Conservation (phyloP, 1,140 invertebrate genomes). For the Papilio glaucus region DNA sequence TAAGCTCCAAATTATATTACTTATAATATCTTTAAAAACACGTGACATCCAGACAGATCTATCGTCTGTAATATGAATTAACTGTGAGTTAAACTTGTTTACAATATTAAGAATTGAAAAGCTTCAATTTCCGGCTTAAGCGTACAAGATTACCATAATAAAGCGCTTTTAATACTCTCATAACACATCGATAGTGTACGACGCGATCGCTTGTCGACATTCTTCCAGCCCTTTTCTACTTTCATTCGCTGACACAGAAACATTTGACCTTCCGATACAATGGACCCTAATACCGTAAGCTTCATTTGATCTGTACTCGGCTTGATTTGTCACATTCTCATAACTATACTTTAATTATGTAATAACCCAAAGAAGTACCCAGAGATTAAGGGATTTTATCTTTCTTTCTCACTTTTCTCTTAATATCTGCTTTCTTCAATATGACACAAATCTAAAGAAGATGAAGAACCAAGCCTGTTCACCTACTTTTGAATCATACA, state of each 20-base stretch:
- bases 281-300: constrained; percentile 4
- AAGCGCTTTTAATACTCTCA: background rate
- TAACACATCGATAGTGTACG: background rate
- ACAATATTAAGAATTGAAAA: background rate
- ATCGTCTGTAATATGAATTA: background rate
- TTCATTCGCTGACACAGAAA: constrained; percentile 47
- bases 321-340: background rate
- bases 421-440: too few relatives aligned
- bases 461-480: too few relatives aligned
- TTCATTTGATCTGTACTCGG: background rate
- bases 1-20: too few relatives aligned
- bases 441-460: too few relatives aligned
- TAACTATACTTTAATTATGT: background rate
- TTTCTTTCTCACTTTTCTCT: too few relatives aligned
- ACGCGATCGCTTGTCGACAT: constrained; percentile 13
- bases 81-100: background rate
- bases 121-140: constrained; percentile 16
- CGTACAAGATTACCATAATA: constrained; percentile 15
- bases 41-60: background rate
- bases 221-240: constrained; percentile 41
- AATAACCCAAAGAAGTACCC: too few relatives aligned
- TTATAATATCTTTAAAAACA: background rate
- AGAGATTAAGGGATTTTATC: too few relatives aligned
- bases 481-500: too few relatives aligned
- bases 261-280: constrained; percentile 42